Evolutionary conservation across 2,113 vertebrate genomes (phyloP).

Genomic region (Phrynosoma blainvillii): DNA sequence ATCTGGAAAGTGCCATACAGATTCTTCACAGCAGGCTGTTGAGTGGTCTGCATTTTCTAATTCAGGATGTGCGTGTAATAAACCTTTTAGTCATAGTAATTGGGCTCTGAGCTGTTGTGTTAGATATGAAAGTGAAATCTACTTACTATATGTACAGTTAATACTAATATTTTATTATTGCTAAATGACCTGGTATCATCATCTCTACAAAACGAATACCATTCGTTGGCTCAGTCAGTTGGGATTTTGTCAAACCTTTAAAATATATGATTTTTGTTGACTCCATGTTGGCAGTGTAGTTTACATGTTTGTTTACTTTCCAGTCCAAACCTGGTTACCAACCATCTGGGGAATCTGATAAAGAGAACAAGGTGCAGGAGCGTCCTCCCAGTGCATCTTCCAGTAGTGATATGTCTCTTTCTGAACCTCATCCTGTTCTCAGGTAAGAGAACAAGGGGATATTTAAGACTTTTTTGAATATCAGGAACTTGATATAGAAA

Average conservation of each 20-base stretch:
- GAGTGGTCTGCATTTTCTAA: too few species aligned
- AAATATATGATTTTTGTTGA: background rate
- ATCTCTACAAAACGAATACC: background rate
- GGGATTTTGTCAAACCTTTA: background rate
- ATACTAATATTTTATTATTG: background rate
- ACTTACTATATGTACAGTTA: background rate
- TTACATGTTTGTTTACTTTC: conserved; percentile 48
- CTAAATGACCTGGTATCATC: background rate
- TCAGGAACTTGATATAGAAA: background rate
- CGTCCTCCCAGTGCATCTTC: conserved; percentile 90
- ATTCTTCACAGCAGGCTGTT: too few species aligned
- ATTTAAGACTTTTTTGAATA: background rate
- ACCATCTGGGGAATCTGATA: conserved; percentile 97
- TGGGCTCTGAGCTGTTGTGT: background rate
- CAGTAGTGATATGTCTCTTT: conserved; percentile 92
- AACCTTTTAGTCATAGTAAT: background rate
- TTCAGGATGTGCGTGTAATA: too few species aligned
- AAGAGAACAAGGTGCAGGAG: conserved; percentile 93
- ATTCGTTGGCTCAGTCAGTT: too few species aligned
- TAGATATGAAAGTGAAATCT: background rate
- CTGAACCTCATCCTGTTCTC: conserved; percentile 81
- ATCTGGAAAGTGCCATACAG: too few species aligned
- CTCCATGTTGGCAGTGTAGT: background rate
- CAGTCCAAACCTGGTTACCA: conserved; percentile 88
- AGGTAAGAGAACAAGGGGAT: conserved; percentile 76